phyloP scores from a whole-genome alignment of 2,888 invertebrate species.

The Linyphia triangularis region DNA sequence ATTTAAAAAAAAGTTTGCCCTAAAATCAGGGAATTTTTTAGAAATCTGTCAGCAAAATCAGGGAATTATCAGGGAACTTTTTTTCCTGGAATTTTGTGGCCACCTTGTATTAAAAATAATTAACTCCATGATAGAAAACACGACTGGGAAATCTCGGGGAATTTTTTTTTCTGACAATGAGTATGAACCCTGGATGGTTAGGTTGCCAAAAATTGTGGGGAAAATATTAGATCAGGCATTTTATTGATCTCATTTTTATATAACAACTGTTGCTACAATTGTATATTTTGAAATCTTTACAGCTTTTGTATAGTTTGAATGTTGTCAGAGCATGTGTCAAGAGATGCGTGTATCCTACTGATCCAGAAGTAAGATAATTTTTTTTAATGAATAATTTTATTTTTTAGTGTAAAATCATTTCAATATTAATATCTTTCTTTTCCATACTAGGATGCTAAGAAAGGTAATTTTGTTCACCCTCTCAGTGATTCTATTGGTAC shows the following conservation, averaged over 20 bases:
- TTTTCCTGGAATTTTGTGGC: too few relatives aligned
- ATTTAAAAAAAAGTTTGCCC: too few relatives aligned
- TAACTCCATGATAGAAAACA: too few relatives aligned
- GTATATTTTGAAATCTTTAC: slow-evolving; percentile 77
- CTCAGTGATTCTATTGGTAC: slow-evolving; percentile 87
- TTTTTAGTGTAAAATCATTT: neutral
- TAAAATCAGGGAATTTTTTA: too few relatives aligned
- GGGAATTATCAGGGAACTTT: too few relatives aligned
- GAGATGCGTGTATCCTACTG: slow-evolving; percentile 92
- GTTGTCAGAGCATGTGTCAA: slow-evolving; percentile 91
- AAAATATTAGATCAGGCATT: too few relatives aligned
- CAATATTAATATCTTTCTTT: slow-evolving; percentile 39
- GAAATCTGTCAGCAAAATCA: too few relatives aligned
- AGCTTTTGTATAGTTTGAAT: slow-evolving; percentile 84
- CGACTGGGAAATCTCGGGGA: too few relatives aligned
- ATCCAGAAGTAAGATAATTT: slow-evolving; percentile 84
- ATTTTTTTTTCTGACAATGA: too few relatives aligned
- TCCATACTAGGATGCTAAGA: slow-evolving; percentile 84
- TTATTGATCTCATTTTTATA: neutral
- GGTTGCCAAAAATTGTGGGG: neutral
- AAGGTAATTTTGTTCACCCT: slow-evolving; percentile 89
- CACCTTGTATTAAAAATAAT: too few relatives aligned
- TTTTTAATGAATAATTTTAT: neutral
- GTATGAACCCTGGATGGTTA: neutral
- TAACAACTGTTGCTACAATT: neutral